These are phyloP conservation scores for Battus philenor DNA, from an alignment of 1,140 invertebrate species.

Conservation along the genomic window DNA sequence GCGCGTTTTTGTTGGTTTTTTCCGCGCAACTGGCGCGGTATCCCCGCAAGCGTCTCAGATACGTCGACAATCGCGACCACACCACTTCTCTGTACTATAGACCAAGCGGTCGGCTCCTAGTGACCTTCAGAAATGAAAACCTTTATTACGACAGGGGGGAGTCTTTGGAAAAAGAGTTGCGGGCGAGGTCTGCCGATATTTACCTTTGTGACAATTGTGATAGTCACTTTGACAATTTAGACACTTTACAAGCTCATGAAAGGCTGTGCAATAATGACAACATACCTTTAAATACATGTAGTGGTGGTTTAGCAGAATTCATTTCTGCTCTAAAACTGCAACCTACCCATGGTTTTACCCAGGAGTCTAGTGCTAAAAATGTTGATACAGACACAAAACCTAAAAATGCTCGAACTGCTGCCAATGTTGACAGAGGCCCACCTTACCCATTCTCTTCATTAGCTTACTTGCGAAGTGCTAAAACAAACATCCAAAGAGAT, in stretches of 20 bases:
- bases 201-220: slow-evolving; percentile 86
- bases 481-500: slow-evolving; percentile 49
- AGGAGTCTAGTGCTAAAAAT: slow-evolving; percentile 18
- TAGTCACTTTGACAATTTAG: slow-evolving; percentile 71
- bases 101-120: slow-evolving; percentile 79
- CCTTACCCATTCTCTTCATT: slow-evolving; percentile 72
- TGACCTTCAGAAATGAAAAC: slow-evolving; percentile 86
- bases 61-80: slow-evolving; percentile 83
- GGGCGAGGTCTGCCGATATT: slow-evolving; percentile 76
- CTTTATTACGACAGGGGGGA: slow-evolving; percentile 78
- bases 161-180: slow-evolving; percentile 21
- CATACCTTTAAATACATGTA: slow-evolving; percentile 31
- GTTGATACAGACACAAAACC: slow-evolving; percentile 32
- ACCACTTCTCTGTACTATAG: slow-evolving; percentile 84
- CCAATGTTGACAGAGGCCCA: slow-evolving; percentile 57
- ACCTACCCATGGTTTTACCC: slow-evolving; percentile 23
- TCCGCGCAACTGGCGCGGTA: slow-evolving; percentile 82
- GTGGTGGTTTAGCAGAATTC: slow-evolving; percentile 52
- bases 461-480: slow-evolving; percentile 57
- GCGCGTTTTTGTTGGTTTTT: slow-evolving; percentile 82
- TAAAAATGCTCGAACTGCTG: slow-evolving; percentile 41
- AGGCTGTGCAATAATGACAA: slow-evolving; percentile 62
- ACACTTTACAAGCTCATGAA: slow-evolving; percentile 60
- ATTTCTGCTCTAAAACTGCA: slow-evolving; percentile 53
- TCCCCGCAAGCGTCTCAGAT: slow-evolving; percentile 79